Evolutionary conservation across 2,888 invertebrate species (phyloP), one percentile per base, ranked within the genome.

Genomic region (Acrobeloides nanus): DNA sequence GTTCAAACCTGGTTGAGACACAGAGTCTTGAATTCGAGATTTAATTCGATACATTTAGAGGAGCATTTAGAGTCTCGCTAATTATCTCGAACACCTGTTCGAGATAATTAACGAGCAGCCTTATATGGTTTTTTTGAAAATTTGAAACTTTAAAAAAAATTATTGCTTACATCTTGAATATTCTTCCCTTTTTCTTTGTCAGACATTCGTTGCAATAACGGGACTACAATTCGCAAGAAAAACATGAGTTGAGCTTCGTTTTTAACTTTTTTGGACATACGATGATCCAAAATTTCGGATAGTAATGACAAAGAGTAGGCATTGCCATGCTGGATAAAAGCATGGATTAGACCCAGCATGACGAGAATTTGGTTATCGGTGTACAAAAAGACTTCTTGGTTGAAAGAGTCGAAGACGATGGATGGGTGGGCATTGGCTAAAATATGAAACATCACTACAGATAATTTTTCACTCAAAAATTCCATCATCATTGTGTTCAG

Each of bases 211-310:
- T 46, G 44, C 24, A 60, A 32, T 60, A 76, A 78, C n/a, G 77
- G 77, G 6, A 76, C 75, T 18, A 78, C 61, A 51, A 78, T 64
- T 46, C 76, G 74, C 46, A 76, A 72, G 18, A 76, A 64, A 51
- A 73, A 77, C 38, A 77, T 53, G 26, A 74, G 74, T 66, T 78
- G 77, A n/a, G 74, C 69, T 54, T 77, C 78, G 20, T 74, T 75
- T 48, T 68, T 65, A 6, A 78, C 70, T 39, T 58, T 47, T 15
- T 38, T 42, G 10, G 57, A 38, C 8, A 57, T 31, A n/a, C 46
- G 8, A 15, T 38, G 33, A 23, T 25, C 23, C 24, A 44, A 37
- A 8, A 46, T 23, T n/a, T 1, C 25, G 15, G 12, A 23, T 7
- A 43, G 17, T 3, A 46, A 23, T 26, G 39, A 12, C 15, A 12